Evolutionary conservation across 2,888 invertebrate species (phyloP), one percentile per base, ranked within the genome.

Genomic region (Dasysyrphus albostriatus): DNA sequence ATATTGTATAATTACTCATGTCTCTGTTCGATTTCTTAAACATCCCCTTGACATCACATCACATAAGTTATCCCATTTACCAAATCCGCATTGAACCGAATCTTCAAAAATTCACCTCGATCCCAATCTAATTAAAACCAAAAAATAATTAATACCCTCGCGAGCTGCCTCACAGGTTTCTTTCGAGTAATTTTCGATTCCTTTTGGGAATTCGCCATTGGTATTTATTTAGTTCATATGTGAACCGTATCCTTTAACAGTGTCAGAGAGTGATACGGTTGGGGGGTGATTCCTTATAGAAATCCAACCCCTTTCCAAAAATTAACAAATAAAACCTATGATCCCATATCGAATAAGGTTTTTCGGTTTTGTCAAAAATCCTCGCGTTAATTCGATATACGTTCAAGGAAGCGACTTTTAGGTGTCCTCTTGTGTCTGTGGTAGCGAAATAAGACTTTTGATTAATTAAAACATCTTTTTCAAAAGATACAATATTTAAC

Each of bases 141-240:
- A 78, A 83, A 87, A 83, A 87, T 87, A 87, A 87, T 83, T 87
- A 87, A 87, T 87, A 87, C 83, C 72, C 83, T 67, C 44, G 73
- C 77, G 51, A 77, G 65, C 34, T 42, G 29, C 24, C 58, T 77
- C 39, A 37, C 73, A 67, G 78, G 63, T 42, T 74, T 70, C 14
- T 24, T 70, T 44, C 16, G 37, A 42, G 12, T 59, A 78, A 83
- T 70, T 79, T 87, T 83, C 83, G 78, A 75, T 78, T 79, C 75
- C 87, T 87, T 83, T 58, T 72, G 87, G 87, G 83, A 87, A 87
- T 87, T 87, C 72, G 75, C 58, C 75, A 79, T 67, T 78, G 75
- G 59, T 87, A 83, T 87, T 83, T 78, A 74, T 75, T 75, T 70
- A 83, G 72, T 42, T 83, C 77, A 87, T 44, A 78, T 67, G 83